Evolutionary conservation across 2,797 vertebrate species (phyloP), one percentile per base, ranked within the genome.

Genomic region (Eurystomus glaucurus): DNA sequence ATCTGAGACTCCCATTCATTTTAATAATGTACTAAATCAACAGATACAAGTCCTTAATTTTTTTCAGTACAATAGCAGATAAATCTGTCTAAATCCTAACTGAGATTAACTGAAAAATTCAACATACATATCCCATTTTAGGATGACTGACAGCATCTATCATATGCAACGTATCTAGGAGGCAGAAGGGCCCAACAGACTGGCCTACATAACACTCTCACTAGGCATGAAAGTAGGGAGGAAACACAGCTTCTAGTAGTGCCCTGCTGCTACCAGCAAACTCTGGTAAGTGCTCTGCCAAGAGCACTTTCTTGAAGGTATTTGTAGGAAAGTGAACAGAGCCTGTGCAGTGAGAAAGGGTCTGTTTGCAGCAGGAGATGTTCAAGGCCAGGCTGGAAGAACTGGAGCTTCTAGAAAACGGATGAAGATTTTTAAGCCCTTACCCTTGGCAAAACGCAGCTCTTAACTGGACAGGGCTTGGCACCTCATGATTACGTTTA

Each of bases 141-240:
- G n/a, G 35, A 45, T 25, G 20, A 55, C 3, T 5, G n/a, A 28
- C 48, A 90, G 29, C 33, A 77, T 5, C 35, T 51, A n/a, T 31
- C 57, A 62, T 0, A 51, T 8, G 23, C 57, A 48, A 41, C 9
- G 4, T 28, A 46, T 13, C 4, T 0, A 48, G 0, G 7, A 91
- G 39, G 29, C 46, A 72, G 43, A 88, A 50, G 2, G 81, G 52
- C 33, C 68, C 14, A 18, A 65, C 10, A 70, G 43, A 41, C 0
- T 31, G 50, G 19, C 33, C 46, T 46, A 57, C 85, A 7, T 4
- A 86, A 52, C 31, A 52, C 20, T 8, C 50, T 58, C 54, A 55
- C 22, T 39, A 77, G 29, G 55, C 35, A 43, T 2, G 14, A 52
- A 46, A 75, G 17, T 0, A 51, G 19, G 26, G 39, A 80, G 26